phyloP scores from a whole-genome alignment of 2,113 vertebrate species.

The Mustela lutreola region DNA sequence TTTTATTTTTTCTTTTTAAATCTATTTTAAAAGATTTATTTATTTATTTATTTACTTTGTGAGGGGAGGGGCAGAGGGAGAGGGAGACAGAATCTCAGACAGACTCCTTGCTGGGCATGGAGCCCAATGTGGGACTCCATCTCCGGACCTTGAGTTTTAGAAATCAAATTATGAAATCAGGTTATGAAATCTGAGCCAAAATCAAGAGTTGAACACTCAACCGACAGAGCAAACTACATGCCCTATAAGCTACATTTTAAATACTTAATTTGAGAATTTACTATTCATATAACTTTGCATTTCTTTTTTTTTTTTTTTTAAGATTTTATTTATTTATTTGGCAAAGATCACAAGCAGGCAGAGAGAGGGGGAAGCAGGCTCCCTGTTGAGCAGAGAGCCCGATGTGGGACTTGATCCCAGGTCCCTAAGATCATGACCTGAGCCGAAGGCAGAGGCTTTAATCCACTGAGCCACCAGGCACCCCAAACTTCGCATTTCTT shows the following conservation, averaged over 20 bases:
- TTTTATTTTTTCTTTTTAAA: slow-evolving; percentile 29
- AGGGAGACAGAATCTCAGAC: background rate
- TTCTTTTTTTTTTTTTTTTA: background rate
- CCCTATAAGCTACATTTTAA: background rate
- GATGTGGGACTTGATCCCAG: too few species aligned
- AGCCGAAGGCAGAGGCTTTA: too few species aligned
- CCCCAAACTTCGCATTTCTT: background rate
- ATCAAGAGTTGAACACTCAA: background rate
- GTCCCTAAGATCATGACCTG: too few species aligned
- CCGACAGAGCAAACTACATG: background rate
- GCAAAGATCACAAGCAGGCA: too few species aligned
- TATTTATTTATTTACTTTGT: background rate
- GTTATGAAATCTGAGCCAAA: background rate
- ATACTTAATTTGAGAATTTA: background rate
- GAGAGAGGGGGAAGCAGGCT: too few species aligned
- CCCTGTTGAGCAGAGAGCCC: too few species aligned
- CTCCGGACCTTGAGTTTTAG: background rate
- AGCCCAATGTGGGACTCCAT: background rate
- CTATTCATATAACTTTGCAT: background rate
- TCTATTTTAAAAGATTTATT: background rate
- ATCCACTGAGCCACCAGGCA: too few species aligned
- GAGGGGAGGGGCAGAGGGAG: background rate
- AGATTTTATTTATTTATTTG: too few species aligned
- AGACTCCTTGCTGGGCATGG: background rate
- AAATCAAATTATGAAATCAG: too few species aligned